Percentiles rank a stretch among this genome's conserved stretches.
phyloP scores from a whole-genome alignment of 2,888 invertebrate genomes.

The Erannis defoliaria region DNA sequence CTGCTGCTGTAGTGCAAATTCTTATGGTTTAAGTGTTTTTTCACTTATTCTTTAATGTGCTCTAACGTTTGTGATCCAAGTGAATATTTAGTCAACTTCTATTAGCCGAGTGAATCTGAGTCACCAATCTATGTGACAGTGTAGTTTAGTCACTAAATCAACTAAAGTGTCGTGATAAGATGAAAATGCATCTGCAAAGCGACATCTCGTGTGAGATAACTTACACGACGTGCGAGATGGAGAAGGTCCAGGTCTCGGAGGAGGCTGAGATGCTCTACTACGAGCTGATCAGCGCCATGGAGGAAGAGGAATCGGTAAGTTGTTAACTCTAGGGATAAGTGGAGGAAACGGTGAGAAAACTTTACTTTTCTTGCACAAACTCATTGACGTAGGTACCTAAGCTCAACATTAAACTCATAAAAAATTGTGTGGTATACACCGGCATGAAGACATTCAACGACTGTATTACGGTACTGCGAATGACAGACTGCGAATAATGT shows the following conservation, averaged over 20 bases:
- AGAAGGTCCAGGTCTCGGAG: constrained; percentile 78
- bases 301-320: constrained; percentile 84
- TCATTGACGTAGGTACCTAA: too few relatives aligned
- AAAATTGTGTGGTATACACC: too few relatives aligned
- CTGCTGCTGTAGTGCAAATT: too few relatives aligned
- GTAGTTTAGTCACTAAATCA: background rate
- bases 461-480: too few relatives aligned
- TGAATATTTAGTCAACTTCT: background rate
- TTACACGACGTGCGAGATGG: constrained; percentile 67
- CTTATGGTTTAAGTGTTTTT: too few relatives aligned
- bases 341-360: too few relatives aligned
- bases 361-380: too few relatives aligned
- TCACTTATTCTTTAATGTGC: too few relatives aligned
- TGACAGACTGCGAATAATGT: too few relatives aligned
- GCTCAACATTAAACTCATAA: too few relatives aligned
- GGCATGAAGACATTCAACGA: too few relatives aligned
- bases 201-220: constrained; percentile 76
- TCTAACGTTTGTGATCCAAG: background rate
- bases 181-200: constrained; percentile 80
- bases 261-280: constrained; percentile 84
- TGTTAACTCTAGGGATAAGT: too few relatives aligned
- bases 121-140: background rate
- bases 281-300: constrained; percentile 79
- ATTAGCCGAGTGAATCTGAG: background rate
- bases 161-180: constrained; percentile 38